A percentile compares a stretch with the other conserved stretches of the same genome.
phyloP scores from a whole-genome alignment of 2,113 vertebrate genomes.

The Crotalus helleri region DNA sequence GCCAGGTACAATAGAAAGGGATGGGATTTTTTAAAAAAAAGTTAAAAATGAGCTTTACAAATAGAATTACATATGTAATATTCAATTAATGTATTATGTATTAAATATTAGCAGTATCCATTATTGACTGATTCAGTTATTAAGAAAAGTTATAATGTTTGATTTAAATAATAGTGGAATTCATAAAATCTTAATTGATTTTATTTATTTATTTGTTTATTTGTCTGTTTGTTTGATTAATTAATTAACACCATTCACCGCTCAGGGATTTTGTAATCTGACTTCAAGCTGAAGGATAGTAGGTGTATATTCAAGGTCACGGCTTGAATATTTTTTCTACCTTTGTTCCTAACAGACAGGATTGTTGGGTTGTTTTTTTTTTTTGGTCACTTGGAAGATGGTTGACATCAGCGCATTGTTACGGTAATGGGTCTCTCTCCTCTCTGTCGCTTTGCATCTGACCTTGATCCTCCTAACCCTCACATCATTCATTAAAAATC shows the following conservation, averaged over 20 bases:
- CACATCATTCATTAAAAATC: not conserved
- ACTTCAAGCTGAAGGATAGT: not conserved
- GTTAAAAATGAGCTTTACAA: not conserved
- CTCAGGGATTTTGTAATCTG: not conserved
- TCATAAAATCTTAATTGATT: not conserved
- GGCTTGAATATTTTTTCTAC: not conserved
- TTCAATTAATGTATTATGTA: not conserved
- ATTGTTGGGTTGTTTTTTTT: not conserved
- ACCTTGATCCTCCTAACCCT: not conserved
- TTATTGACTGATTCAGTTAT: not conserved
- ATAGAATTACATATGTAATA: not conserved
- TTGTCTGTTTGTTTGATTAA: not conserved
- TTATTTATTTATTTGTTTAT: not conserved
- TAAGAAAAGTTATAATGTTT: not conserved
- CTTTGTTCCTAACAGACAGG: not conserved
- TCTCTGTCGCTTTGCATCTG: not conserved
- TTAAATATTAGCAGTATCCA: not conserved
- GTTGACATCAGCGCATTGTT: not conserved
- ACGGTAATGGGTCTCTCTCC: not conserved
- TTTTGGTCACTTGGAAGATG: not conserved
- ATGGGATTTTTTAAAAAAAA: not conserved
- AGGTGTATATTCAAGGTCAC: not conserved
- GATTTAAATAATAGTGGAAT: not conserved
- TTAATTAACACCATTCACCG: too few species aligned
- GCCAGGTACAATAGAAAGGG: not conserved